Conservation (phyloP, 2,113 vertebrate species). For the Dolichotis patagonum region DNA sequence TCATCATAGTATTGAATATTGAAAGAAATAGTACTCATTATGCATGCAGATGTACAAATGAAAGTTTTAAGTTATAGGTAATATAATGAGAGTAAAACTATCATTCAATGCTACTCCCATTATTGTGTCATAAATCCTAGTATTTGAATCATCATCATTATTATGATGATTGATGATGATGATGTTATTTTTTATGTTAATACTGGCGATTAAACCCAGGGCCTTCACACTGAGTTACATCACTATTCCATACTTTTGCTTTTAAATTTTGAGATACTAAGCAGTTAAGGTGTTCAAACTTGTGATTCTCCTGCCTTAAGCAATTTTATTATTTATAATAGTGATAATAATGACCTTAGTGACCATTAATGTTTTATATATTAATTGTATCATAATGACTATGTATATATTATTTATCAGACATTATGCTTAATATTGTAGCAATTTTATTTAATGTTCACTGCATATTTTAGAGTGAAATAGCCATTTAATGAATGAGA, state of each 20-base stretch:
- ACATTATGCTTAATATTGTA: background rate
- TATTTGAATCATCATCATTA: background rate
- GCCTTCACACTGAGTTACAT: background rate
- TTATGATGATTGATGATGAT: too few relatives aligned
- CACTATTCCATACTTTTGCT: background rate
- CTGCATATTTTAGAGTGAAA: background rate
- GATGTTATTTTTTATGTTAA: background rate
- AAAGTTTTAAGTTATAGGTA: background rate
- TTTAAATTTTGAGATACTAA: background rate
- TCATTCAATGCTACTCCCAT: background rate
- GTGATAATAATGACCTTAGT: background rate
- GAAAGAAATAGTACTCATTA: slow-evolving; percentile 1
- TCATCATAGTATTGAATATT: background rate
- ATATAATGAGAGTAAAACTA: background rate
- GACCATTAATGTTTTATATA: background rate
- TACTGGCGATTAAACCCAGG: background rate
- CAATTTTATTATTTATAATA: background rate
- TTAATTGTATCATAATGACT: background rate
- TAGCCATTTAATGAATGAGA: background rate
- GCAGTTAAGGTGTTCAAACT: background rate
- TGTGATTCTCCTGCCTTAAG: background rate
- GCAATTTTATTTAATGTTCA: background rate
- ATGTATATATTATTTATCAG: background rate
- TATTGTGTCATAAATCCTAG: background rate
- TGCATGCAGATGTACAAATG: background rate